Evolutionary conservation across 53 echinoderm and acorn worm species (phyloP), one percentile per base, ranked within the genome.

Genomic region (Crossaster papposus): DNA sequence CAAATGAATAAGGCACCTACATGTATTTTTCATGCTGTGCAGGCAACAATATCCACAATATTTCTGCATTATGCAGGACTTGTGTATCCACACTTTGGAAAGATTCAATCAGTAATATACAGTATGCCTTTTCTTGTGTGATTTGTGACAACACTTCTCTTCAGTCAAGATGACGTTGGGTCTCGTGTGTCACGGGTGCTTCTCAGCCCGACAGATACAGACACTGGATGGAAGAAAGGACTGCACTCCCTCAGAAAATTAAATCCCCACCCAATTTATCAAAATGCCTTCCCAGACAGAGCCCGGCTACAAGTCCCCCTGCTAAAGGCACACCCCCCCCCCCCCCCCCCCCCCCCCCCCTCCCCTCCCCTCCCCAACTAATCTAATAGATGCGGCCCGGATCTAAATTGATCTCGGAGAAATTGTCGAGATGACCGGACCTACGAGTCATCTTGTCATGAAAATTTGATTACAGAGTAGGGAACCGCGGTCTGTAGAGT

Each of bases 341-440:
- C 26, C 74, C 26, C 63, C 37, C 82, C 68, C 68, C 33, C 65
- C n/a, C 12, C 34, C 1, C 75, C 35, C 8, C 1, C 75, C 36
- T 0, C 15, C 17, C 75, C 75, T 9, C 74, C 26, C 63, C 37
- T 68, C 68, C 68, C 33, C 65, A 18, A 7, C 82, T 82, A 82
- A 82, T 68, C 65, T 68, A 82, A 82, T 82, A 64, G 65, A 64
- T 65, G 36, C 64, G 82, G 65, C 64, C 65, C n/a, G 36, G 82
- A 82, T 82, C 36, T 82, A 68, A 82, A 82, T 82, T 82, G 82
- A 82, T 82, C 82, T 68, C 1, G 36, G 65, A 64, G 82, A 82
- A 36, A 65, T 82, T 82, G 36, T 2, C 0, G 64, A 6, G 82
- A 36, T 82, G 82, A 82, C 65, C 23, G 38, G 38, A 37, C 22